These are phyloP conservation scores for Orthonyx spaldingii DNA, from an alignment of 2,113 vertebrate genomes.

Conservation along the genomic window DNA sequence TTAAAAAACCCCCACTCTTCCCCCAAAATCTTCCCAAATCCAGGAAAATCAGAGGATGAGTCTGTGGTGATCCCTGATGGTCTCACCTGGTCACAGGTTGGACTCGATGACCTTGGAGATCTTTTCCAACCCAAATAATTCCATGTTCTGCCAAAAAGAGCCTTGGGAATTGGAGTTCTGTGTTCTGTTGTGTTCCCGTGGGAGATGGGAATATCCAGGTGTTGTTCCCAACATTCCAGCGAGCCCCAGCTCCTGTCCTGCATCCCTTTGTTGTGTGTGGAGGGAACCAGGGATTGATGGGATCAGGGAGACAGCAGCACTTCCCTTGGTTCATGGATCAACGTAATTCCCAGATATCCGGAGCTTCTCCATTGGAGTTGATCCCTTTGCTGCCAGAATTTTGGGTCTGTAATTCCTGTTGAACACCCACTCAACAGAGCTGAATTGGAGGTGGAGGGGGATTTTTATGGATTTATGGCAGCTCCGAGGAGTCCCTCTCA, in stretches of 20 bases:
- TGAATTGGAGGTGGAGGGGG: neutral
- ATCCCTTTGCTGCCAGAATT: neutral
- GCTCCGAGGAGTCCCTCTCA: neutral
- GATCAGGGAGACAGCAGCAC: neutral
- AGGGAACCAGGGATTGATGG: neutral
- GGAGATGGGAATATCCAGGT: neutral
- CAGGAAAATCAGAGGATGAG: neutral
- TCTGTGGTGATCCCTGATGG: neutral
- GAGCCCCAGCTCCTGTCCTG: neutral
- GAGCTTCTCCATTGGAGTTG: neutral
- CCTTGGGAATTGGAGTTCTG: neutral
- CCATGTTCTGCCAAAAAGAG: neutral
- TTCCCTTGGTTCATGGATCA: neutral
- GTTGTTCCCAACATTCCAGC: neutral
- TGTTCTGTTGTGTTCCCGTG: neutral
- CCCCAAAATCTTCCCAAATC: neutral
- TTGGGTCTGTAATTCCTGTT: neutral
- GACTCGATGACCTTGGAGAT: neutral
- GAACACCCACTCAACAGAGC: neutral
- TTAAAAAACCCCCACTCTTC: rapidly evolving
- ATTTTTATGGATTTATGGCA: neutral
- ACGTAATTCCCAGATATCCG: neutral
- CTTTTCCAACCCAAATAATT: neutral
- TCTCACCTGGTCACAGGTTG: neutral
- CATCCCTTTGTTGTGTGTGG: neutral